Percentiles rank a stretch among this genome's conserved stretches.
Evolutionary conservation across 1,140 invertebrate genomes (phyloP).

Genomic region (Ridgeia piscesae): DNA sequence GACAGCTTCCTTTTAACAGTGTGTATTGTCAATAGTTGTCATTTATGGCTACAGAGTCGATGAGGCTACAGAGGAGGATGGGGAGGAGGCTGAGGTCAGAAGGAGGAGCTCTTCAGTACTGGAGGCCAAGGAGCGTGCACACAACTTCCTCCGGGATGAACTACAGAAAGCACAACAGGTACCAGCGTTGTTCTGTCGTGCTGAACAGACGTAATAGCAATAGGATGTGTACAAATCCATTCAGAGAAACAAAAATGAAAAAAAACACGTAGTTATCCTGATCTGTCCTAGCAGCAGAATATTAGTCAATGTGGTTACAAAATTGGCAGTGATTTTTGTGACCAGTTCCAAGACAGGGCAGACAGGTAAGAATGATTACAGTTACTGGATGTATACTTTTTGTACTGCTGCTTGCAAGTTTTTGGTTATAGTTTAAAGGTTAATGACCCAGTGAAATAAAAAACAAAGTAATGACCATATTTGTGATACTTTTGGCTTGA

Average conservation of each 20-base stretch:
- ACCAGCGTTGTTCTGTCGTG: slow-evolving; percentile 12
- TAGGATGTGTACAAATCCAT: background rate
- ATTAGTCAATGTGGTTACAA: background rate
- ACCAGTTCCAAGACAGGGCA: background rate
- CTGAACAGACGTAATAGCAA: background rate
- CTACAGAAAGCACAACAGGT: slow-evolving; percentile 67
- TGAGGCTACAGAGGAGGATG: slow-evolving; percentile 13
- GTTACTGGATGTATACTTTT: background rate
- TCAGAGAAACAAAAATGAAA: background rate
- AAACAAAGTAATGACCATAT: no score
- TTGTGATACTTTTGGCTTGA: no score
- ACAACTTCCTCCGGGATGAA: slow-evolving; percentile 67
- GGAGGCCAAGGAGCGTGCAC: slow-evolving; percentile 67
- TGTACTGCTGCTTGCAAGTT: background rate
- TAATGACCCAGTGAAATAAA: background rate
- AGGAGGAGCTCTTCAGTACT: slow-evolving; percentile 57
- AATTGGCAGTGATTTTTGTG: background rate
- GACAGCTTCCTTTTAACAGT: slow-evolving; percentile 31
- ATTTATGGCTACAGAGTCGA: background rate
- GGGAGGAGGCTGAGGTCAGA: slow-evolving; percentile 19
- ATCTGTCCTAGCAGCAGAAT: background rate
- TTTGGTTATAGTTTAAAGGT: background rate
- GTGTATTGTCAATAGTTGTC: slow-evolving; percentile 29
- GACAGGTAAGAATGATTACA: background rate
- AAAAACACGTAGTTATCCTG: no score